Base-by-base conservation (phyloP, 1,140 invertebrate species). In the Aphis gossypii region DNA sequence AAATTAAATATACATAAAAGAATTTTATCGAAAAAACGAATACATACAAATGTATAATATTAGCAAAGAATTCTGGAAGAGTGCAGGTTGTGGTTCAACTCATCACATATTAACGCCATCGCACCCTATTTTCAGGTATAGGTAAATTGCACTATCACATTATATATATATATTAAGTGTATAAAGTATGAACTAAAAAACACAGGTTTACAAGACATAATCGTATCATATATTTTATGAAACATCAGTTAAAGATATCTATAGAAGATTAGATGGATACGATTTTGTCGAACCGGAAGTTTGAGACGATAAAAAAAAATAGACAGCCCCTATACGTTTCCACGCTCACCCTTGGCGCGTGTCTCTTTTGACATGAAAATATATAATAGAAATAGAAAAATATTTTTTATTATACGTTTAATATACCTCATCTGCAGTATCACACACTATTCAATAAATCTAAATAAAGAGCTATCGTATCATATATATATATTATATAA, bases 311-410 rank as follows among this genome's bases (percentile, higher is more conserved):
- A 30, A 35, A 30, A 51, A 20, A 23, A 35, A 88, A 30, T 88
- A n/a, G 18, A 14, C 48, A 44, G 14, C 87, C 87, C 87, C 48
- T 41, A 41, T 88, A 35, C 46, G 48, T 54, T 48, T 88, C 30
- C n/a, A 88, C 48, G 87, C n/a, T 48, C 46, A 48, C 48, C 87
- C 46, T 54, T 51, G 48, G 87, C 87, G 87, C 87, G 87, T 88
- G 87, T 88, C 48, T 7, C n/a, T 51, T 54, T n/a, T 35, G 14
- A 87, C 46, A 21, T 44, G 25, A 11, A 48, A 46, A 51, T 51
- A 51, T 48, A 48, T 76, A 30, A 48, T 76, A 30, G 87, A 51
- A 88, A 88, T 51, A 51, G 18, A 48, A 38, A 51, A 51, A 25
- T 20, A 35, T 35, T 54, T 88, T 88, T 76, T 76, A 18, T 35